Percentiles rank a stretch among this genome's conserved stretches.
phyloP scores from a whole-genome alignment of 1,140 invertebrate genomes.

The Agraylea sexmaculata region DNA sequence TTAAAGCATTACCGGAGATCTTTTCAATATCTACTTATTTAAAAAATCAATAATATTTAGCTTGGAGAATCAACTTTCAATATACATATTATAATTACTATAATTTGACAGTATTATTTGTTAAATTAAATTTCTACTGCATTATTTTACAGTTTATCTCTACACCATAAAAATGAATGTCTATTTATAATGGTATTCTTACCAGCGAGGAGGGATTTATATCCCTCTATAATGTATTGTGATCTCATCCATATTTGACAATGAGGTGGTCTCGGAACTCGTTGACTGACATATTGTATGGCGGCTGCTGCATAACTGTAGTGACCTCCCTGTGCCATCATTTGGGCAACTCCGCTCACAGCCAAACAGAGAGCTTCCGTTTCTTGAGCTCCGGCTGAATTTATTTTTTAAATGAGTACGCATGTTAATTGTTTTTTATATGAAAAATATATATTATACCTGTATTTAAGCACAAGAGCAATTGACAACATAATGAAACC shows the following conservation, averaged over 20 bases:
- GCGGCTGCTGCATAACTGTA: slow-evolving; percentile 11
- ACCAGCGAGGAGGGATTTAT: slow-evolving; percentile 16
- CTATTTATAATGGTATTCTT: too few relatives aligned
- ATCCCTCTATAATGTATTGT: slow-evolving; percentile 18
- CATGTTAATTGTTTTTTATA: not conserved
- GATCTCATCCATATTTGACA: slow-evolving; percentile 20
- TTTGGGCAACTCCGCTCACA: slow-evolving; percentile 15
- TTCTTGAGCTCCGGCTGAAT: slow-evolving; percentile 16
- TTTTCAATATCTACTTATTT: too few relatives aligned
- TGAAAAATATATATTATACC: slow-evolving; percentile 24
- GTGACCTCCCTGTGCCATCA: slow-evolving; percentile 11
- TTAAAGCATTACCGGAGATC: too few relatives aligned
- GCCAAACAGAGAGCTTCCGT: slow-evolving; percentile 17
- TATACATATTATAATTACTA: too few relatives aligned
- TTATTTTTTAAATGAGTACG: not conserved
- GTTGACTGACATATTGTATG: slow-evolving; percentile 13
- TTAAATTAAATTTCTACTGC: too few relatives aligned
- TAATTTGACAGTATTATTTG: too few relatives aligned
- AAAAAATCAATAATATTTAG: too few relatives aligned
- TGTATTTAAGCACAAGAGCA: slow-evolving; percentile 61
- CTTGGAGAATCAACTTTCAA: too few relatives aligned
- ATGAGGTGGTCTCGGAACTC: slow-evolving; percentile 16
- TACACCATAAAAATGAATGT: too few relatives aligned
- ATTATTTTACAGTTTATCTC: too few relatives aligned
- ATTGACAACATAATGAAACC: slow-evolving; percentile 62